A percentile compares a stretch with the other conserved stretches of the same genome.
These are phyloP conservation scores for Drosophila flavopinicola DNA, from an alignment of 2,888 invertebrate species.

Conservation along the genomic window DNA sequence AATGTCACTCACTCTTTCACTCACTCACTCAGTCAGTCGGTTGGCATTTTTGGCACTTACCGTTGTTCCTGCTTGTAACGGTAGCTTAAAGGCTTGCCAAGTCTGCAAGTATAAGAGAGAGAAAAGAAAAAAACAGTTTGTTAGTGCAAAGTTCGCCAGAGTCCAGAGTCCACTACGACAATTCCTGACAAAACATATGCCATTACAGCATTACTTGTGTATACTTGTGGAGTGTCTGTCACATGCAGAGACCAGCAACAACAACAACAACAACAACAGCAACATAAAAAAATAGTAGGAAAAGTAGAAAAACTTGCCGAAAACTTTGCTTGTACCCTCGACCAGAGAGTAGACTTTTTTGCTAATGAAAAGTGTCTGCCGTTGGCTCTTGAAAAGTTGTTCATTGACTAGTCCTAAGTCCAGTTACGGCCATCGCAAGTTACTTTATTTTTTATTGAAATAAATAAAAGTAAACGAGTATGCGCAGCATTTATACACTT, in stretches of 20 bases:
- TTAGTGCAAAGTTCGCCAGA: conserved; percentile 60
- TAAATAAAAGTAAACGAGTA: conserved; percentile 67
- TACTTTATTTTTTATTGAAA: conserved; percentile 72
- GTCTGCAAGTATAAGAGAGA: conserved; percentile 34
- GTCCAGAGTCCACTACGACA: conserved; percentile 19
- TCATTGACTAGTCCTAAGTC: conserved; percentile 53
- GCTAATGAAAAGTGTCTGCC: conserved; percentile 77
- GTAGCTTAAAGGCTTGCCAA: conserved; percentile 67
- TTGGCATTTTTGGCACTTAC: conserved; percentile 65
- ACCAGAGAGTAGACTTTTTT: conserved; percentile 44
- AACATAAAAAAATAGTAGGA: too few relatives aligned
- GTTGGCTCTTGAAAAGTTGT: conserved; percentile 67
- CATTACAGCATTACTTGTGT: conserved; percentile 67
- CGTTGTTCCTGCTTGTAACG: conserved; percentile 58
- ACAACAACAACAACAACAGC: conserved; percentile 13
- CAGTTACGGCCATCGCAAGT: conserved; percentile 62
- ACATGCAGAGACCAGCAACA: conserved; percentile 38
- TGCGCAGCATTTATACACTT: conserved; percentile 17
- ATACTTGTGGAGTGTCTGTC: conserved; percentile 71
- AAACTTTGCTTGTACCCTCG: conserved; percentile 68
- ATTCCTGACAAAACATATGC: conserved; percentile 67
- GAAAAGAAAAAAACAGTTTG: conserved; percentile 56
- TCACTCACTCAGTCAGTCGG: neutral
- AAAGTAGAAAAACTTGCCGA: conserved; percentile 42
- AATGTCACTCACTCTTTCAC: conserved; percentile 64